Evolutionary conservation across 2,888 invertebrate genomes (phyloP).

Genomic region (Lasioglossum vierecki): DNA sequence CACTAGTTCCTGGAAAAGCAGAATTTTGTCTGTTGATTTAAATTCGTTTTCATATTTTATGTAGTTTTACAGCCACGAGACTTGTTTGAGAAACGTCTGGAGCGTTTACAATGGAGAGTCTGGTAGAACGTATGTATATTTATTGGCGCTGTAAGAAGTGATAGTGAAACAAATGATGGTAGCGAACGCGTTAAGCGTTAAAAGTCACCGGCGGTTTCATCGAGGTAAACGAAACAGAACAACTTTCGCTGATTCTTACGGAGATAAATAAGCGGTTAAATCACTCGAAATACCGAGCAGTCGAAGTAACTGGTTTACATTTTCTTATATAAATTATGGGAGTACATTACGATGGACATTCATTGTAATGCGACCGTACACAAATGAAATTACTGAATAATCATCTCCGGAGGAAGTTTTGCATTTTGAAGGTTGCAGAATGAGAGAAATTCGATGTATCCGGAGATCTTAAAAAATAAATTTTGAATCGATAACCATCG

Average conservation of each 20-base stretch:
- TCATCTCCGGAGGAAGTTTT: background rate
- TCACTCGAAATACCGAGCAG: background rate
- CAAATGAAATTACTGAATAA: background rate
- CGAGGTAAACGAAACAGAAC: background rate
- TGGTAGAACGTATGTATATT: background rate
- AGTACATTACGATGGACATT: background rate
- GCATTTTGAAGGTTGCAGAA: background rate
- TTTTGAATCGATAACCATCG: background rate
- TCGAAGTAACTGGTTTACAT: background rate
- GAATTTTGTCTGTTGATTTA: background rate
- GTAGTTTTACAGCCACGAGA: background rate
- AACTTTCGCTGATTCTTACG: background rate
- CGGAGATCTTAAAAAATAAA: background rate
- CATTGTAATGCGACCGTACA: background rate
- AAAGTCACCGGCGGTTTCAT: background rate
- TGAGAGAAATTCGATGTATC: background rate
- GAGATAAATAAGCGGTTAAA: constrained; percentile 6
- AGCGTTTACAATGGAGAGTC: background rate
- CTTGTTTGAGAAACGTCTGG: background rate
- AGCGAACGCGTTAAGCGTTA: background rate
- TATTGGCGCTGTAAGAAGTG: background rate
- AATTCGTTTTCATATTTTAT: background rate
- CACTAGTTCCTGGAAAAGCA: no score
- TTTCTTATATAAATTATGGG: background rate
- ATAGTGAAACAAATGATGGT: constrained; percentile 1